Evolutionary conservation across 2,113 vertebrate genomes (phyloP).

Genomic region (Oreochromis spilurus): DNA sequence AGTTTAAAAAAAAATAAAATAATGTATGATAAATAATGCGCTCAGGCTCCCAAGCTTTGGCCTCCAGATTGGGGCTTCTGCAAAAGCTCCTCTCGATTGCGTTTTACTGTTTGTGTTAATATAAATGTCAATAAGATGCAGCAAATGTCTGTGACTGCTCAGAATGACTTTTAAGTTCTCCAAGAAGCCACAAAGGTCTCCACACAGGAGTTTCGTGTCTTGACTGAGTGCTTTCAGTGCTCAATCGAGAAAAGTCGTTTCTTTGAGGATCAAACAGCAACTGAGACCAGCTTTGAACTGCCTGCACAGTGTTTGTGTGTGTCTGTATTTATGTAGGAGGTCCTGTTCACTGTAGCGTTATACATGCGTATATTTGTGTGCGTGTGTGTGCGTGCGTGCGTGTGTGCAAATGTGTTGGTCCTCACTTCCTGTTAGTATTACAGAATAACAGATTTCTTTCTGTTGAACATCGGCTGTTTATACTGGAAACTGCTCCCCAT

Average conservation of each 20-base stretch:
- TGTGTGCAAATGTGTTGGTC: neutral
- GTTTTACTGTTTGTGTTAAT: neutral
- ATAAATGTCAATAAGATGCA: slow-evolving; percentile 7
- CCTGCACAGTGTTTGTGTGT: neutral
- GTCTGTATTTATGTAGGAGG: slow-evolving; percentile 6
- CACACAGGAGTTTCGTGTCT: neutral
- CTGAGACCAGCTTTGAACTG: slow-evolving; percentile 31
- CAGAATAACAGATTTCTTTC: slow-evolving; percentile 6
- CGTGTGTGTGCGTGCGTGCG: neutral
- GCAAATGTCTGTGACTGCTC: neutral
- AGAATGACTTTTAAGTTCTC: neutral
- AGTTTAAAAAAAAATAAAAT: neutral
- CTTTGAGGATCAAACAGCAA: slow-evolving; percentile 25
- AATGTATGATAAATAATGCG: neutral
- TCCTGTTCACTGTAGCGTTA: neutral
- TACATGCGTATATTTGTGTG: neutral
- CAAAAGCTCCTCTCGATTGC: neutral
- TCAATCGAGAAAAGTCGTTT: neutral
- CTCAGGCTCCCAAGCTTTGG: neutral
- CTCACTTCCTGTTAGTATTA: slow-evolving; percentile 38
- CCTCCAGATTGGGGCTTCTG: neutral
- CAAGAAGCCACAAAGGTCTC: neutral
- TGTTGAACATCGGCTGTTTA: slow-evolving; percentile 34
- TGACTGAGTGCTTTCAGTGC: slow-evolving; percentile 1
- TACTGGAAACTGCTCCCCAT: slow-evolving; percentile 25